Conservation (phyloP, 2,888 invertebrate genomes). For the Phaedon cochleariae region DNA sequence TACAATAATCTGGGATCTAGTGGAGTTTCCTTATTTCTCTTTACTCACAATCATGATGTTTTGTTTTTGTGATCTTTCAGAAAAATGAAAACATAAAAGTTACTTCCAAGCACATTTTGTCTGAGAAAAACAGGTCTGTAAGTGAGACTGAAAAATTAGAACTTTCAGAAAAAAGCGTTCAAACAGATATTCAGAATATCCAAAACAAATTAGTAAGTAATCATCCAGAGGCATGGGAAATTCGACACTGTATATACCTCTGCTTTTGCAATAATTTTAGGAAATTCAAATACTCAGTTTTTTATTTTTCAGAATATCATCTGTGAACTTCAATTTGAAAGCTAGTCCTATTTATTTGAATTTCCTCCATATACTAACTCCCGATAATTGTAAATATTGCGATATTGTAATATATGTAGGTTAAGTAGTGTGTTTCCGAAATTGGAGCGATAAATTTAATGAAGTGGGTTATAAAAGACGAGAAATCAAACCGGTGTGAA, state of each 20-base stretch:
- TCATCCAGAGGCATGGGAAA: slow-evolving; percentile 19
- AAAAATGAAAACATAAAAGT: slow-evolving; percentile 49
- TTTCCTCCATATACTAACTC: not conserved
- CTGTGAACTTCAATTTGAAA: no score
- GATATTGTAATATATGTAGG: not conserved
- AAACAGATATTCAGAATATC: slow-evolving; percentile 61
- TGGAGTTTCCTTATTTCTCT: not conserved
- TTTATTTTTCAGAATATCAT: not conserved
- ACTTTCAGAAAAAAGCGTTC: slow-evolving; percentile 52
- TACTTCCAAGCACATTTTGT: slow-evolving; percentile 43
- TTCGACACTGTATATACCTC: not conserved
- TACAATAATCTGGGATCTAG: no score
- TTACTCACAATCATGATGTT: not conserved
- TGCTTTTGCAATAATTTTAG: slow-evolving; percentile 12
- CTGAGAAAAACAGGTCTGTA: slow-evolving; percentile 25
- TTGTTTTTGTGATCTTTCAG: slow-evolving; percentile 41
- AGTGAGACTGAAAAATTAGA: slow-evolving; percentile 12
- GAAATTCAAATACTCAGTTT: slow-evolving; percentile 25
- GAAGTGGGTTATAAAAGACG: no score
- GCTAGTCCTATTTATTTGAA: not conserved
- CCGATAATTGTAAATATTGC: not conserved
- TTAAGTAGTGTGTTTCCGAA: no score
- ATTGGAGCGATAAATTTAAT: no score
- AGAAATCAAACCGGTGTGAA: no score
- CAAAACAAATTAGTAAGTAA: slow-evolving; percentile 58